These are phyloP conservation scores for Trilocha varians DNA, from an alignment of 2,888 invertebrate species.

Conservation along the genomic window DNA sequence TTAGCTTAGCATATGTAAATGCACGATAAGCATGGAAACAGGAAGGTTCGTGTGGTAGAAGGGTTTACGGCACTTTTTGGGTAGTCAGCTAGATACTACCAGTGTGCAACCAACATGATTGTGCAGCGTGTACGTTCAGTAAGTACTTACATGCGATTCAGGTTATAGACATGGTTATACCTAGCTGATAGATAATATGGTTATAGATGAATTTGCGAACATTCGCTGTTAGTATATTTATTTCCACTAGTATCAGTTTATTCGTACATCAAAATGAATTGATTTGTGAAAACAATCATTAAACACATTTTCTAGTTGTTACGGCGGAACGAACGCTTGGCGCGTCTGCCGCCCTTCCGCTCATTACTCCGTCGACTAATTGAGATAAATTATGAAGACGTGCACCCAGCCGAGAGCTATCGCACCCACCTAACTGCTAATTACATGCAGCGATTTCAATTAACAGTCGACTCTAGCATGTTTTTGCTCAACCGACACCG, in stretches of 20 bases:
- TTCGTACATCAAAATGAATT: too few relatives aligned
- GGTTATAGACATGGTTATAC: too few relatives aligned
- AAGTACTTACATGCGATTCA: slow-evolving; percentile 10
- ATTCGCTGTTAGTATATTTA: neutral
- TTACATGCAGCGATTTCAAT: slow-evolving; percentile 65
- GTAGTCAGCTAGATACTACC: slow-evolving; percentile 8
- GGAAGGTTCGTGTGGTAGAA: slow-evolving; percentile 39
- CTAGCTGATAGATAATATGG: slow-evolving; percentile 12
- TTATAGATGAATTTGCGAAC: neutral
- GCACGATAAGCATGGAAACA: slow-evolving; percentile 58
- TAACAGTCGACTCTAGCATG: slow-evolving; percentile 35
- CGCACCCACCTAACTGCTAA: slow-evolving; percentile 56
- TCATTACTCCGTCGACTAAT: slow-evolving; percentile 63
- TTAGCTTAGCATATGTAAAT: slow-evolving; percentile 67
- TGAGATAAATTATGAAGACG: slow-evolving; percentile 70
- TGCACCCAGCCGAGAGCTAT: slow-evolving; percentile 52
- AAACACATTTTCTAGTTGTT: neutral
- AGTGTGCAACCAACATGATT: slow-evolving; percentile 3
- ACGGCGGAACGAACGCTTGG: slow-evolving; percentile 14
- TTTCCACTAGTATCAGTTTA: too few relatives aligned
- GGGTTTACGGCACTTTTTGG: slow-evolving; percentile 27
- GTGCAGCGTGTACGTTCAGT: neutral
- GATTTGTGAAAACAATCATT: neutral
- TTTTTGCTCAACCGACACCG: slow-evolving; percentile 24
- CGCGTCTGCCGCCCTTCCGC: slow-evolving; percentile 49